Percentiles rank a stretch among this genome's conserved stretches.
phyloP scores from a whole-genome alignment of 1,140 invertebrate genomes.

The Pseudomyrmex sp. region DNA sequence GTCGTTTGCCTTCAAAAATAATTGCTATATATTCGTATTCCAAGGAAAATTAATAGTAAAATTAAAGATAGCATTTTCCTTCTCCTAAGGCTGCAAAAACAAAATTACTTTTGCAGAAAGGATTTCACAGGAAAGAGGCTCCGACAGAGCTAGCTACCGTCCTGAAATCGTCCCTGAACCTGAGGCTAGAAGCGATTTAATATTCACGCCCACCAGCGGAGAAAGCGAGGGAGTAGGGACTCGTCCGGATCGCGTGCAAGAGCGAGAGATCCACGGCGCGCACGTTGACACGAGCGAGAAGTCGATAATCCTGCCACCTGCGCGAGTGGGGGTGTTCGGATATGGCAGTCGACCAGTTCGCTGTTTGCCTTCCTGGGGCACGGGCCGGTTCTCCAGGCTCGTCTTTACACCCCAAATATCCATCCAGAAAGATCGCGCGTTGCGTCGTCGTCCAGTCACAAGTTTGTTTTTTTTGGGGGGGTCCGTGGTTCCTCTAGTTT shows the following conservation, averaged over 20 bases:
- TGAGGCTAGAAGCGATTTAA: slow-evolving; percentile 81
- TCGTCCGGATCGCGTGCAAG: slow-evolving; percentile 34
- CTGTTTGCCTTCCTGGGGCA: slow-evolving; percentile 83
- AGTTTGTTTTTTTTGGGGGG: neutral
- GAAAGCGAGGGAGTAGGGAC: slow-evolving; percentile 57
- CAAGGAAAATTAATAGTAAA: neutral
- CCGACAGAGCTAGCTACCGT: slow-evolving; percentile 50
- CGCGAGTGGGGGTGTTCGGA: slow-evolving; percentile 79
- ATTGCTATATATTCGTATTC: neutral
- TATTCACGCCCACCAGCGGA: slow-evolving; percentile 82
- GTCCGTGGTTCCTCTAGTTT: slow-evolving; percentile 16
- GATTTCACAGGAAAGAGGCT: slow-evolving; percentile 2
- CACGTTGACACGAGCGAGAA: slow-evolving; percentile 39
- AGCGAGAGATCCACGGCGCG: slow-evolving; percentile 50
- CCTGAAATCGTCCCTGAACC: slow-evolving; percentile 54
- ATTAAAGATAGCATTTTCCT: neutral
- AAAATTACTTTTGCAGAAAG: neutral
- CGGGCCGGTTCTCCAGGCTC: slow-evolving; percentile 76
- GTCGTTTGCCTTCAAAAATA: neutral
- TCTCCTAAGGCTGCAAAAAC: neutral
- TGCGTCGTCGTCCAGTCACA: slow-evolving; percentile 13
- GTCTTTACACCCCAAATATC: slow-evolving; percentile 43
- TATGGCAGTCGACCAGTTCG: slow-evolving; percentile 84
- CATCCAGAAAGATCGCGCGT: slow-evolving; percentile 52
- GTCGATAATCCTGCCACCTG: slow-evolving; percentile 44